Base-by-base conservation (phyloP, 92 coral and sea anemone species). In the Actinostola sp. region DNA sequence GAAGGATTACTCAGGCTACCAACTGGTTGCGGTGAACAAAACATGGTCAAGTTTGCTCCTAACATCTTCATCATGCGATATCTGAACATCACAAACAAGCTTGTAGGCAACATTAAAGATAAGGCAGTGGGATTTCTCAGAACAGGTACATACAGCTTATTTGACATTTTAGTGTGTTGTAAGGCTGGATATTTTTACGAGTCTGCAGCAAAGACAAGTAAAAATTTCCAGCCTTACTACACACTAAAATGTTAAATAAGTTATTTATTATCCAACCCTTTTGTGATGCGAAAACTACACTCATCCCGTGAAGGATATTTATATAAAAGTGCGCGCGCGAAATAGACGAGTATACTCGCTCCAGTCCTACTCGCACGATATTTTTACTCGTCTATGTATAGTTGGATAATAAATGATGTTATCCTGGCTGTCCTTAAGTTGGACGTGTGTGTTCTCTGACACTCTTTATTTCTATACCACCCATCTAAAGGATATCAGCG, bases 401-500 rank as follows among this genome's bases (percentile, higher is more conserved):
- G n/a, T n/a, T n/a, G n/a, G n/a, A n/a, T n/a, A n/a, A 56, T 23
- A 27, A 25, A 56, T 55, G 33, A 12, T 24, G 21, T 26, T 9
- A 23, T 56, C 42, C 42, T 36, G 4, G 4, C 42, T 36, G 42
- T 36, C 6, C n/a, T n/a, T n/a, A n/a, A n/a, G n/a, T n/a, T n/a
- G n/a, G n/a, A n/a, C n/a, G n/a, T n/a, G n/a, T n/a, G n/a, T n/a
- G n/a, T n/a, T n/a, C n/a, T n/a, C n/a, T n/a, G n/a, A n/a, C n/a
- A n/a, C n/a, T n/a, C n/a, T n/a, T n/a, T n/a, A n/a, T n/a, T n/a
- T n/a, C n/a, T n/a, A n/a, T n/a, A n/a, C n/a, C n/a, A n/a, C n/a
- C n/a, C n/a, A n/a, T n/a, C n/a, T n/a, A n/a, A n/a, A 94, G 98
- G 98, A 33, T 94, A 94, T 60, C 98, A 94, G 56, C 65, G 97